Percentiles rank a stretch among this genome's conserved stretches.
Conservation (phyloP, 1,140 invertebrate species). For the Kradibia gibbosae region DNA sequence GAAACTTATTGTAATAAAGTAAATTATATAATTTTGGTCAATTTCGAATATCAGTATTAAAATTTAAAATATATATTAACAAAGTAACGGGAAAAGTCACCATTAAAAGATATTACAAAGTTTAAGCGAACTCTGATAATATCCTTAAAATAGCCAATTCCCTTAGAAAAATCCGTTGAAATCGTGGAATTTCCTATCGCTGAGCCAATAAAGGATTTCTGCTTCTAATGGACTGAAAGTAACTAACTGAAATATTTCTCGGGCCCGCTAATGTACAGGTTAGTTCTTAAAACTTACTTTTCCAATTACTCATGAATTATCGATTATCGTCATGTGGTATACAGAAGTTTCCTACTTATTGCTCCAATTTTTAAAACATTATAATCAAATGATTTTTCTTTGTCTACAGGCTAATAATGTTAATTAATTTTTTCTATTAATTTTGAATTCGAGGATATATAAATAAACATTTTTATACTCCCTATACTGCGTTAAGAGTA, state of each 20-base stretch:
- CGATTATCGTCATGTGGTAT: conserved; percentile 5
- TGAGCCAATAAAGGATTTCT: conserved; percentile 65
- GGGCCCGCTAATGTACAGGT: background rate
- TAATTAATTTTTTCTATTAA: background rate
- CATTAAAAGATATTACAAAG: background rate
- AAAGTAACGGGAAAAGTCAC: background rate
- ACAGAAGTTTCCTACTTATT: conserved; percentile 40
- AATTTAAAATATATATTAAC: too few relatives aligned
- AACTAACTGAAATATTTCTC: conserved; percentile 61
- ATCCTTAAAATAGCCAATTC: conserved; percentile 20
- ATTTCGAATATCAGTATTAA: too few relatives aligned
- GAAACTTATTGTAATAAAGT: too few relatives aligned
- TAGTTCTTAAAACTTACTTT: conserved; percentile 42
- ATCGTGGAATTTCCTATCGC: conserved; percentile 63
- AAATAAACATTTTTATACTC: too few relatives aligned
- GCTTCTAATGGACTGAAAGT: conserved; percentile 70
- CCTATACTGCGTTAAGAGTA: too few relatives aligned
- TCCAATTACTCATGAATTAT: conserved; percentile 30
- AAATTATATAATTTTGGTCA: too few relatives aligned
- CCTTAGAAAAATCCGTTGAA: conserved; percentile 51
- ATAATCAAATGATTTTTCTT: background rate
- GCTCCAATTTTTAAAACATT: background rate
- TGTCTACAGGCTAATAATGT: background rate
- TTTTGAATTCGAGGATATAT: too few relatives aligned
- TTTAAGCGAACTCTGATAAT: conserved; percentile 23